These are phyloP conservation scores for Laticauda colubrina DNA, from an alignment of 2,113 vertebrate species.

Conservation along the genomic window DNA sequence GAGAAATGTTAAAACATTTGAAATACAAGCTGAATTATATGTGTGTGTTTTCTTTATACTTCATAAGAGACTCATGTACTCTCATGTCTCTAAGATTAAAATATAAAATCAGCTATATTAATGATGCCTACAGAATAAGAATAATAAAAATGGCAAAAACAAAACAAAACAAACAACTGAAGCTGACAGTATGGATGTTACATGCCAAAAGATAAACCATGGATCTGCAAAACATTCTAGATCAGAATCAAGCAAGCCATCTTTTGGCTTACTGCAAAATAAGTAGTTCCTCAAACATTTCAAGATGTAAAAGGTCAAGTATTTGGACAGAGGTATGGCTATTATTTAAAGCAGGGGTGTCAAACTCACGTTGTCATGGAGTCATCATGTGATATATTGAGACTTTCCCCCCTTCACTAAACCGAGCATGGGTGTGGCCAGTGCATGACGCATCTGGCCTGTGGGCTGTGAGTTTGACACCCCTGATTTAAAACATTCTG, in stretches of 20 bases:
- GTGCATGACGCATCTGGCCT: no score
- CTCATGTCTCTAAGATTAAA: neutral
- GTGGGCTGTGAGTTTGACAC: no score
- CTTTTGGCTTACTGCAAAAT: neutral
- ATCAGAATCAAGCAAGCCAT: neutral
- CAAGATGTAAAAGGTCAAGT: neutral
- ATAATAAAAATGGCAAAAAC: neutral
- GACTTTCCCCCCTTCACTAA: no score
- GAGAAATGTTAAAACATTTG: neutral
- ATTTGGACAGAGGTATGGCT: neutral
- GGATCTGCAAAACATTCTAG: neutral
- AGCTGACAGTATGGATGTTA: neutral
- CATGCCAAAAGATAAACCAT: neutral
- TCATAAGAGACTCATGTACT: neutral
- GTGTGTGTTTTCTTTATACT: neutral
- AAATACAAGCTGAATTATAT: neutral
- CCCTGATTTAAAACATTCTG: neutral
- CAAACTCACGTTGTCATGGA: no score
- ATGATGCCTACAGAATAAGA: neutral
- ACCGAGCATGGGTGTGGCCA: no score
- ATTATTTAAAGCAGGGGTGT: neutral
- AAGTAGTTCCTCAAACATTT: neutral
- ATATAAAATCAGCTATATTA: neutral
- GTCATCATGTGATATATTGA: no score
- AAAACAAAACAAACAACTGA: neutral